A percentile compares a stretch with the other conserved stretches of the same genome.
phyloP scores from a whole-genome alignment of 2,113 vertebrate genomes.

The Nansenia antarctica region DNA sequence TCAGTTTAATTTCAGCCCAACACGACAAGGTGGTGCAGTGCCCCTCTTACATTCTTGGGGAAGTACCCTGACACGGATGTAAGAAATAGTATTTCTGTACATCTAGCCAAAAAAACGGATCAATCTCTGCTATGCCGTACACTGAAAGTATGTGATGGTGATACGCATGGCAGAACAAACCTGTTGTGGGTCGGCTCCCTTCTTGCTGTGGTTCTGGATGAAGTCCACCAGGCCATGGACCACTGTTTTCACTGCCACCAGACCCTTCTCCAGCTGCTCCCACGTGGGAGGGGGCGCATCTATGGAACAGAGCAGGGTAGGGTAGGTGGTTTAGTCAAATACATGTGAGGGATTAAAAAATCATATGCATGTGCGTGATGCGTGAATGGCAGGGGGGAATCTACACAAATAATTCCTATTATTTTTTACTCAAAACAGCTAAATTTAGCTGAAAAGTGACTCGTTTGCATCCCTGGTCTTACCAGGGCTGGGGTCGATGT shows the following conservation, averaged over 20 bases:
- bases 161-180: constrained; percentile 74
- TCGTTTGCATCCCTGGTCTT: constrained; percentile 25
- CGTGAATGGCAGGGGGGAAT: too few species aligned
- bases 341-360: neutral
- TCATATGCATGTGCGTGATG: neutral
- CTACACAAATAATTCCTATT: too few species aligned
- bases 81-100: too few species aligned
- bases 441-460: too few species aligned
- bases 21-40: too few species aligned
- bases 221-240: constrained; percentile 98
- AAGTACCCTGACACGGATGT: too few species aligned
- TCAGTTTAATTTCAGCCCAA: too few species aligned
- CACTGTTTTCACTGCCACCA: constrained; percentile 96
- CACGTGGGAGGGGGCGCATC: constrained; percentile 96
- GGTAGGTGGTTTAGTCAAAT: neutral
- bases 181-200: constrained; percentile 96
- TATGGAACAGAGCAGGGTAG: constrained; percentile 48
- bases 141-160: too few species aligned
- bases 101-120: too few species aligned
- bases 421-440: too few species aligned
- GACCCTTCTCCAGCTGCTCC: constrained; percentile 97
- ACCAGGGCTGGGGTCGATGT: constrained; percentile 99
- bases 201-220: constrained; percentile 99
- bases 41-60: too few species aligned
- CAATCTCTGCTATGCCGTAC: too few species aligned